A percentile compares a stretch with the other conserved stretches of the same genome.
phyloP scores from a whole-genome alignment of 1,140 invertebrate species.

The Stegodyphus dumicola region DNA sequence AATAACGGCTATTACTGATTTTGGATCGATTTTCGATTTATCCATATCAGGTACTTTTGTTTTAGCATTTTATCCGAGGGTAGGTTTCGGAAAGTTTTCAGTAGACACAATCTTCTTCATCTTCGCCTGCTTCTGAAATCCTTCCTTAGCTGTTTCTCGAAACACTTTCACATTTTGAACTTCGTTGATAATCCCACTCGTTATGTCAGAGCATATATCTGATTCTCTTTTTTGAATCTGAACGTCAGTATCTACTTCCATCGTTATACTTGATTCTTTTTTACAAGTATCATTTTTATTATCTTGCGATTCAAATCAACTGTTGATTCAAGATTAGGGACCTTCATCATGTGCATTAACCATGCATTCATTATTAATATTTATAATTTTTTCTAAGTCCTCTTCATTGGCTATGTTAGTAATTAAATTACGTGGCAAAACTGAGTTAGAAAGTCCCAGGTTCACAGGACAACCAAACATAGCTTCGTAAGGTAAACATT shows the following conservation, averaged over 20 bases:
- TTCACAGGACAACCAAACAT: constrained; percentile 18
- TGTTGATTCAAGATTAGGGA: no score
- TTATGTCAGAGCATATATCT: background rate
- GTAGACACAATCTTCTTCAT: background rate
- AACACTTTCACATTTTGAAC: background rate
- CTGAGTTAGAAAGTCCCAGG: background rate
- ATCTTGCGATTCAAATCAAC: no score
- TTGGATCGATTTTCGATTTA: background rate
- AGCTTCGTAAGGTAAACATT: background rate
- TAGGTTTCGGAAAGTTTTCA: background rate
- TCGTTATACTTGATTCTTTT: background rate
- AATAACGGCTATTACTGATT: background rate
- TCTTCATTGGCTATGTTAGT: background rate
- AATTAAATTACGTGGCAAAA: constrained; percentile 3
- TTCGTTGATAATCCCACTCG: background rate
- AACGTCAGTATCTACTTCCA: constrained; percentile 18
- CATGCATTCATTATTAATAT: constrained; percentile 2
- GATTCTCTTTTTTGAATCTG: background rate
- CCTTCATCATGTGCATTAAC: background rate
- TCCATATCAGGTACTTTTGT: constrained; percentile 2
- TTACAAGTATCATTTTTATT: background rate
- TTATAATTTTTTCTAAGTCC: constrained; percentile 11
- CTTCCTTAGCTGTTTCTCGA: background rate
- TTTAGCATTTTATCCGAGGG: background rate
- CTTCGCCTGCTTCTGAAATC: background rate